phyloP scores from a whole-genome alignment of 2,888 invertebrate species.

The Myopa tessellatipennis region DNA sequence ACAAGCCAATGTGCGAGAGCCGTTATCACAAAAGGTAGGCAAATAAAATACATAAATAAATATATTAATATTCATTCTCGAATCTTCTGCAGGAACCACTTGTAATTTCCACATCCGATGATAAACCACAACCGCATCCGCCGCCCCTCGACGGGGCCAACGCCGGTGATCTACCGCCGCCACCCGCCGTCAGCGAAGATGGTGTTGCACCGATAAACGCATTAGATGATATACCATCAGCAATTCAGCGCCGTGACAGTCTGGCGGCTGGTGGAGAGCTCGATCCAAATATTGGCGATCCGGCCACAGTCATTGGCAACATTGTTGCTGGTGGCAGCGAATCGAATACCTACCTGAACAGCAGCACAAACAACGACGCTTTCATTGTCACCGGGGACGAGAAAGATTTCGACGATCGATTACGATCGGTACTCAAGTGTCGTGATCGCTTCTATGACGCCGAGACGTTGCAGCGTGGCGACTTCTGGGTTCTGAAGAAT shows the following conservation, averaged over 20 bases:
- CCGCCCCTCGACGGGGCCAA: constrained; percentile 27
- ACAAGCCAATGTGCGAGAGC: constrained; percentile 50
- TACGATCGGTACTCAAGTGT: constrained; percentile 71
- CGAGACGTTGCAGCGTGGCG: constrained; percentile 78
- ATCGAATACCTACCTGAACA: constrained; percentile 26
- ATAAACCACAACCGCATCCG: constrained; percentile 50
- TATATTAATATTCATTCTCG: neutral
- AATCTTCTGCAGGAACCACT: constrained; percentile 49
- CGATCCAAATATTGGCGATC: constrained; percentile 51
- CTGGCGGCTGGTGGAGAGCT: constrained; percentile 43
- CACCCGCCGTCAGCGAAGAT: constrained; percentile 49
- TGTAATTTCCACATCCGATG: constrained; percentile 50
- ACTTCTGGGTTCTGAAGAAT: constrained; percentile 91
- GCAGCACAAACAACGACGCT: constrained; percentile 56
- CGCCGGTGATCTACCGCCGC: constrained; percentile 42
- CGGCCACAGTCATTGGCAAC: constrained; percentile 57
- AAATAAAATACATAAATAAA: too few relatives aligned
- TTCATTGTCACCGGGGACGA: constrained; percentile 65
- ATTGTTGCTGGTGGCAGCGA: constrained; percentile 46
- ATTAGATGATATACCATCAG: neutral
- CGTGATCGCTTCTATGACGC: constrained; percentile 74
- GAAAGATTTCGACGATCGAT: constrained; percentile 66
- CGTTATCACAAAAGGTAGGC: constrained; percentile 52
- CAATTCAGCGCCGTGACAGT: constrained; percentile 5
- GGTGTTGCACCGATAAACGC: constrained; percentile 39